These are phyloP conservation scores for Stichopus chloronotus DNA, from an alignment of 35 echinoderm and acorn worm genomes.

Conservation along the genomic window DNA sequence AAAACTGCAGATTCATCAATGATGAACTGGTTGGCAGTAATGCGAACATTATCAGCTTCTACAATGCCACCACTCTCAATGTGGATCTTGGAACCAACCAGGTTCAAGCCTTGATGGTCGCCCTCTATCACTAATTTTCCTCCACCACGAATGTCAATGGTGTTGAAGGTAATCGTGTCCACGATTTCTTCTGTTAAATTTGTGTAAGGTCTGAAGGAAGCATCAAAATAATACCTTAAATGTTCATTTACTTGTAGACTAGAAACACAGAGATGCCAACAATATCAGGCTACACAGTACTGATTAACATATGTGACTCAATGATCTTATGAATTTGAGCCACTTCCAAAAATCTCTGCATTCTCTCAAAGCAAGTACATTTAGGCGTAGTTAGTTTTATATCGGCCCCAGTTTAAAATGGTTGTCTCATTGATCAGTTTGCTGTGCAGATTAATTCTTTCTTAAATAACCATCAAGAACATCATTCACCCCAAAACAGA, in stretches of 20 bases:
- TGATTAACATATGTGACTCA: background rate
- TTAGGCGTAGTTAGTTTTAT: no score
- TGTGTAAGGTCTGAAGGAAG: slow-evolving; percentile 60
- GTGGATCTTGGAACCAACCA: slow-evolving; percentile 64
- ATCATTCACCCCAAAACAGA: no score
- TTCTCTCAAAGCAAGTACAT: no score
- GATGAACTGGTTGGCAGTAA: slow-evolving; percentile 61
- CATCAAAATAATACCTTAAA: background rate
- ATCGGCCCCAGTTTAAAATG: no score
- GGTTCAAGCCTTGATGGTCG: slow-evolving; percentile 63
- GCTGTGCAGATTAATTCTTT: no score
- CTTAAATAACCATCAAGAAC: no score
- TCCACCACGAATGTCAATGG: slow-evolving; percentile 71
- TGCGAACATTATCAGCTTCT: slow-evolving; percentile 69
- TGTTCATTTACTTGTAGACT: background rate
- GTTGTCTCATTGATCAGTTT: no score
- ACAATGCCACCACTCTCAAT: slow-evolving; percentile 76
- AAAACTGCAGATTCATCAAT: slow-evolving; percentile 78
- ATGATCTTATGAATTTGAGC: no score
- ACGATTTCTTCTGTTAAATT: slow-evolving; percentile 64
- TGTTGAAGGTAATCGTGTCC: slow-evolving; percentile 61
- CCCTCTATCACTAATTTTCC: slow-evolving; percentile 76
- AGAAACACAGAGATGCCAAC: background rate
- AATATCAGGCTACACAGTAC: background rate
- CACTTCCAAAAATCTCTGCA: no score